These are phyloP conservation scores for Atlantisia rogersi DNA, from an alignment of 2,113 vertebrate species.

Conservation along the genomic window DNA sequence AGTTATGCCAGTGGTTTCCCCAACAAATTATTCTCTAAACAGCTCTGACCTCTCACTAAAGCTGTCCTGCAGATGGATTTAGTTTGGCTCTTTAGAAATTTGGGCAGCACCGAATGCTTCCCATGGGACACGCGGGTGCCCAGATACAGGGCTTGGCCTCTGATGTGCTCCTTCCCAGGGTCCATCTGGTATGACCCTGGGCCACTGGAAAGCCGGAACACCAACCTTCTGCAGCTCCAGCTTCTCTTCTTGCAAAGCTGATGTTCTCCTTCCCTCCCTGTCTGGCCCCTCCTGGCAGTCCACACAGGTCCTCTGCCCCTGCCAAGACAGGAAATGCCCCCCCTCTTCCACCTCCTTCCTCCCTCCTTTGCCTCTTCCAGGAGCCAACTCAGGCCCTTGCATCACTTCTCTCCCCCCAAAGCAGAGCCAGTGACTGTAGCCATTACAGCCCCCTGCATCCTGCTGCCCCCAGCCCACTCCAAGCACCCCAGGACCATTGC, in stretches of 20 bases:
- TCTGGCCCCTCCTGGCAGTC: constrained; percentile 23
- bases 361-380: constrained; percentile 28
- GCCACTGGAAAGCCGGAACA: neutral
- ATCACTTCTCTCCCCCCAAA: neutral
- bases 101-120: neutral
- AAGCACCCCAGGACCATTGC: too few species aligned
- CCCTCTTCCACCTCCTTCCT: constrained; percentile 55
- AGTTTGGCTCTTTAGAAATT: neutral
- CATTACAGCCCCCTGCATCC: neutral
- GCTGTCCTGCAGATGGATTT: neutral
- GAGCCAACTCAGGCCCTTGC: constrained; percentile 49
- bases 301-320: neutral
- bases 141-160: neutral
- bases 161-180: neutral
- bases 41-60: neutral
- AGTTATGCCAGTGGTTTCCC: neutral
- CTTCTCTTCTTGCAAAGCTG: constrained; percentile 62
- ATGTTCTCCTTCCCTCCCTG: constrained; percentile 44
- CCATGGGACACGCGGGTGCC: rapidly evolving
- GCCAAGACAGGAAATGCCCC: constrained; percentile 43
- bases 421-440: neutral
- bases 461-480: neutral
- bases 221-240: constrained; percentile 76
- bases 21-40: neutral
- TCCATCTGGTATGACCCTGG: rapidly evolving